Base-by-base conservation (phyloP, 92 coral and sea anemone genomes). In the Palythoa grandis region DNA sequence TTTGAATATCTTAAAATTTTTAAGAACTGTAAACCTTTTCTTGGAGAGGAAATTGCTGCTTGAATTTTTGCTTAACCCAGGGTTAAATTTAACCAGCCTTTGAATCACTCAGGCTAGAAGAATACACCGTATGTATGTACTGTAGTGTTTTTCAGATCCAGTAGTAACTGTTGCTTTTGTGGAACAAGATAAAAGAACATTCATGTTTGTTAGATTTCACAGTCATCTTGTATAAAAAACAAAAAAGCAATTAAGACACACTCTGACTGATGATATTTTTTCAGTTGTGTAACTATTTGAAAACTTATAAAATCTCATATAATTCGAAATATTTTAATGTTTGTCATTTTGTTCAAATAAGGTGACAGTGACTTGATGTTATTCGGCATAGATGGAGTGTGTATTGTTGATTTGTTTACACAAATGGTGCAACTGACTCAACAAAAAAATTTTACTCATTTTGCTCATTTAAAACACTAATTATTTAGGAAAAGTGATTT, bases 281-380 rank as follows among this genome's bases (percentile, higher is more conserved):
- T 79, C 84, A 79, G 84, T 11, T 79, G 72, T 63, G 38, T 79
- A 43, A 79, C 22, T 79, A 63, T 77, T 77, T 57, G 70, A 77
- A 77, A 53, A 57, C 58, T 77, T 37, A 60, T 29, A 25, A 77
- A 40, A 79, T 43, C 72, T 39, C 84, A 43, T 63, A 40, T 61
- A 79, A 43, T 63, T 61, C 37, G 12, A 24, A 79, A 23, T 79
- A 20, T 63, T 79, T 63, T 40, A 38, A 39, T 61, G 2, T 14
- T 10, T 78, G 73, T 61, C 12, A n/a, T 61, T 79, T 54, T 79
- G 84, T 79, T 52, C 72, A 61, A 79, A 79, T 79, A 29, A 19
- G 10, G 35, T 50, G 72, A 39, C 73, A 60, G 57, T 38, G 72
- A 61, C 38, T 79, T 39, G 47, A 60, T 40, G 72, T 58, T 56